Evolutionary conservation across 2,888 invertebrate genomes (phyloP).

Genomic region (Macaria notata): DNA sequence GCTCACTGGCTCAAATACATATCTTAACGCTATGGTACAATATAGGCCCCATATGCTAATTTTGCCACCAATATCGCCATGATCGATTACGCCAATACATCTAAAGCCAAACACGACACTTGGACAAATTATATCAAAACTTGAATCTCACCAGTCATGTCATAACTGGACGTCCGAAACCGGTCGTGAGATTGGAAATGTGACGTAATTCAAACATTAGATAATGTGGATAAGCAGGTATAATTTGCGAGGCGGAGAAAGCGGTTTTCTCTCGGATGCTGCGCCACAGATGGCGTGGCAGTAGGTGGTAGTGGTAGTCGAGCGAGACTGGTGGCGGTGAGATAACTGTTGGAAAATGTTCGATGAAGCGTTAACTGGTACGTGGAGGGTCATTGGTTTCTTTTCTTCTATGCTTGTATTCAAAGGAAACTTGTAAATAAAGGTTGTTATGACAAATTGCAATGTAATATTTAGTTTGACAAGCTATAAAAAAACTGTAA

Average conservation of each 20-base stretch:
- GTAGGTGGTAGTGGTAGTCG: slow-evolving; percentile 7
- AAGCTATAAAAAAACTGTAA: too few relatives aligned
- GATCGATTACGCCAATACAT: background rate
- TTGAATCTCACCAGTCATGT: slow-evolving; percentile 13
- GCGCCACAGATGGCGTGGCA: slow-evolving; percentile 21
- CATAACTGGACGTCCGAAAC: slow-evolving; percentile 19
- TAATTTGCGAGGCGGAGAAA: slow-evolving; percentile 49
- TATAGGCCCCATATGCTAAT: too few relatives aligned
- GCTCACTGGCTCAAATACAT: too few relatives aligned
- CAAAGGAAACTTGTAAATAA: too few relatives aligned
- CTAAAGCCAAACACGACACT: slow-evolving; percentile 8
- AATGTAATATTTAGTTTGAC: too few relatives aligned
- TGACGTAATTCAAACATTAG: slow-evolving; percentile 36
- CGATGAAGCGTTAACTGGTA: slow-evolving; percentile 7
- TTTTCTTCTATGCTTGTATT: too few relatives aligned
- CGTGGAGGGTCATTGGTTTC: background rate
- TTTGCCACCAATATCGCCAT: too few relatives aligned
- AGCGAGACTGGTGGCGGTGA: slow-evolving; percentile 3
- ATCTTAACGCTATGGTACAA: too few relatives aligned
- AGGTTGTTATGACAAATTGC: too few relatives aligned
- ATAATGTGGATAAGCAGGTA: slow-evolving; percentile 37
- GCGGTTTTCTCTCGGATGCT: slow-evolving; percentile 54
- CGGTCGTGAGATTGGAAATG: slow-evolving; percentile 30
- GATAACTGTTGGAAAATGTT: slow-evolving; percentile 16
- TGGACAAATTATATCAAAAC: slow-evolving; percentile 18